Base-by-base conservation (phyloP, 2,113 vertebrate genomes). In the Rafetus swinhoei region DNA sequence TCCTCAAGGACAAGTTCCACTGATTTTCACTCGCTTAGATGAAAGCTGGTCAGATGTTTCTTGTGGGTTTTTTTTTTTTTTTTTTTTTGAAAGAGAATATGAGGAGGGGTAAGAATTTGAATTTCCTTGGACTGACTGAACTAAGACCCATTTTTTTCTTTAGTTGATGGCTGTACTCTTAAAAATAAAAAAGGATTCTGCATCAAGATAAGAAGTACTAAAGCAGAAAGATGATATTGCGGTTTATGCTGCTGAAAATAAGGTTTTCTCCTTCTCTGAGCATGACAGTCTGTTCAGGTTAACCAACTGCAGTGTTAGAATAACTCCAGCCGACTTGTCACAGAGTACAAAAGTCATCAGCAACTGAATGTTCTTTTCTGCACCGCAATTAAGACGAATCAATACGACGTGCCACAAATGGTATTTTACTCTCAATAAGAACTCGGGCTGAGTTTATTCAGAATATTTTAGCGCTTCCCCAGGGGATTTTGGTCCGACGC, bases 401-500 rank as follows among this genome's bases (percentile, higher is more conserved):
- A 98, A 98, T 98, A 98, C 97, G 97, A 98, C 96, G 98, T 98
- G 98, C 98, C 98, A 98, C 98, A 98, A 98, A 98, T 97, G 97
- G 98, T 98, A 98, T 99, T 99, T 98, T 98, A 98, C 98, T 98
- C 97, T 97, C 98, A 98, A 98, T 98, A 98, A 98, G 98, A 98
- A 99, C 97, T 96, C 93, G 98, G 98, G 98, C 97, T 98, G 98
- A 98, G 98, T 99, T 99, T 99, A 99, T 99, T 99, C 97, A 98
- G 98, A 98, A 98, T 98, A 98, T 98, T 98, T 99, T 98, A 98
- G 98, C 98, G 98, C 97, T 98, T 99, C 99, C 99, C 99, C 98
- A 97, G 98, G 99, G 99, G 98, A 99, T 98, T 98, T 98, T 97
- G 99, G 99, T 99, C 99, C 98, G 98, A 99, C 99, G 98, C 99